Evolutionary conservation across 53 echinoderm and acorn worm species (phyloP), one percentile per base, ranked within the genome.

Genomic region (Astropecten irregularis): DNA sequence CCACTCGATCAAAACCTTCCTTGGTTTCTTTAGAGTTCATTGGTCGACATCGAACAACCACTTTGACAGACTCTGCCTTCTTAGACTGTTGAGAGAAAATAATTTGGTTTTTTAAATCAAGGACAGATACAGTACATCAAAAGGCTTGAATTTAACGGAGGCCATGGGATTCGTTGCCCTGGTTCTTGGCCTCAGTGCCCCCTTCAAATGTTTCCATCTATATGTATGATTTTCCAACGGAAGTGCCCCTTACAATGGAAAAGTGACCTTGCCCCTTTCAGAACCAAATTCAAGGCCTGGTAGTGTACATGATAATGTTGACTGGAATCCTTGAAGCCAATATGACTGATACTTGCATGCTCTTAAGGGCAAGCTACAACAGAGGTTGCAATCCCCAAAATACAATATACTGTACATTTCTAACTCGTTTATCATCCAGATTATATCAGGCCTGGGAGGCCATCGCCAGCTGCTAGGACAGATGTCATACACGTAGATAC

Each of bases 41-140:
- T 15, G 99, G 99, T 34, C 99, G 92, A 73, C 99, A 99, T 55
- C 99, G 85, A 49, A 99, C 94, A 25, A 99, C 94, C 79, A 99
- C 99, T 50, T 99, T 99, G 57, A 99, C 94, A 2, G 94, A 83
- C 76, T 99, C 99, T 0, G 94, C 87, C 63, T 99, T 95, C 66
- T 94, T 96, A 18, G 97, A 96, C 96, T 96, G 93, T 8, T 1
- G 30, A 29, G n/a, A 50, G 22, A 39, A 49, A 0, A 30, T 30
- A 58, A 77, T 9, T 2, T 11, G 4, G n/a, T 22, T 30, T 33
- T n/a, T n/a, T n/a, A n/a, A n/a, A n/a, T n/a, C n/a, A n/a, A n/a
- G n/a, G n/a, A 55, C 2, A 0, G 4, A 13, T 18, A 20, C 9
- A 18, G 22, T 54, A 65, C 37, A 20, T 65, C 26, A 31, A 33